phyloP scores from a whole-genome alignment of 1,140 invertebrate genomes.

The Telenomus remus region DNA sequence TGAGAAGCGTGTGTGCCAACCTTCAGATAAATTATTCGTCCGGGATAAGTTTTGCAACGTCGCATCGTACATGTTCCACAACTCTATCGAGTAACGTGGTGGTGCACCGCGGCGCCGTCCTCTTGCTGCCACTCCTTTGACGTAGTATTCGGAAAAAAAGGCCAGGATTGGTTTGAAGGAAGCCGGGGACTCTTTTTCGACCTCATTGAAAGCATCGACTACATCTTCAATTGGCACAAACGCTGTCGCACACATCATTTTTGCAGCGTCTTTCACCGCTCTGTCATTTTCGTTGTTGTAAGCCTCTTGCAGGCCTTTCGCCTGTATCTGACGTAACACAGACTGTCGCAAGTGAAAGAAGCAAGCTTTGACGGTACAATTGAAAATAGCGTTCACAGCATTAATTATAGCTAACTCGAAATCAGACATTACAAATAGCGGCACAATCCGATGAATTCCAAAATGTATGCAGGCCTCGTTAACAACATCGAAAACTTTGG shows the following conservation, averaged over 20 bases:
- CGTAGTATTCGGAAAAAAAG: slow-evolving; percentile 1
- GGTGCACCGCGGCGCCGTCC: not conserved
- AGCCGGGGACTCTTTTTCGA: not conserved
- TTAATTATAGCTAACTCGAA: slow-evolving; percentile 4
- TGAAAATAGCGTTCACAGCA: not conserved
- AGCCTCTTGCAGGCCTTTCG: slow-evolving; percentile 4
- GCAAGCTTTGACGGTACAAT: not conserved
- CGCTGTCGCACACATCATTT: not conserved
- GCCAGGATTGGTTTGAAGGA: slow-evolving; percentile 5
- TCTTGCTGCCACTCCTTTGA: not conserved
- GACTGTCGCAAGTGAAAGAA: slow-evolving; percentile 12
- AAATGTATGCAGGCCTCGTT: not conserved
- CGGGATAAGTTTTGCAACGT: too few relatives aligned
- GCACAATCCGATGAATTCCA: not conserved
- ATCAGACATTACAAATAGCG: slow-evolving; percentile 6
- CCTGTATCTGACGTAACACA: slow-evolving; percentile 4
- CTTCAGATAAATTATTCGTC: too few relatives aligned
- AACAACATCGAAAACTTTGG: not conserved
- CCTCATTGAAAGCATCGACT: not conserved
- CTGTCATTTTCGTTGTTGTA: not conserved
- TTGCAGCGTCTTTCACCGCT: not conserved
- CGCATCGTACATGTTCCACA: too few relatives aligned
- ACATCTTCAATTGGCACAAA: not conserved
- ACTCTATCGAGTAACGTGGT: too few relatives aligned
- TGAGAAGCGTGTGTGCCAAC: too few relatives aligned